Evolutionary conservation across 2,113 vertebrate genomes (phyloP).

Genomic region (Lepisosteus osseus): DNA sequence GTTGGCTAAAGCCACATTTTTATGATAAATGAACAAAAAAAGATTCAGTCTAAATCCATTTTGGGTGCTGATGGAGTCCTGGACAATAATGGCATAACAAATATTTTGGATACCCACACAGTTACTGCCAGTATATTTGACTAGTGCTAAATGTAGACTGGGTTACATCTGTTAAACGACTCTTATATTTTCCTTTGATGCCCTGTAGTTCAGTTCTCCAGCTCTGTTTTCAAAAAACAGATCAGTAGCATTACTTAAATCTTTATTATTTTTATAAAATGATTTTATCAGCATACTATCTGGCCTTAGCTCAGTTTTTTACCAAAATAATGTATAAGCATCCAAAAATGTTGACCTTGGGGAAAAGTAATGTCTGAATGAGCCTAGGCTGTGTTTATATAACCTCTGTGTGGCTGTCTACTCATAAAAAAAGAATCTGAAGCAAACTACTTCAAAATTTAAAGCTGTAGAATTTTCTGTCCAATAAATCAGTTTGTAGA

Average conservation of each 20-base stretch:
- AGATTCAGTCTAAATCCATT: too few relatives aligned
- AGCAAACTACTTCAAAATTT: not conserved
- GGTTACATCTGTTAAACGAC: too few relatives aligned
- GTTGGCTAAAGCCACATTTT: too few relatives aligned
- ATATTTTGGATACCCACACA: too few relatives aligned
- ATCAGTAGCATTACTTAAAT: not conserved
- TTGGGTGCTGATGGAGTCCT: too few relatives aligned
- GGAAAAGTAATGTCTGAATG: not conserved
- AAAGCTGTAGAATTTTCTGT: not conserved
- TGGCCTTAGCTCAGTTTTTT: not conserved
- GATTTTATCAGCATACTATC: not conserved
- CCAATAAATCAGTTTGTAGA: not conserved
- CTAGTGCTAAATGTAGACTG: too few relatives aligned
- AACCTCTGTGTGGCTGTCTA: not conserved
- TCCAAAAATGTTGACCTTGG: not conserved
- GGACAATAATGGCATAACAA: too few relatives aligned
- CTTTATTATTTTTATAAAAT: not conserved
- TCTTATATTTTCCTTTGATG: not conserved
- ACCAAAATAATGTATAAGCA: not conserved
- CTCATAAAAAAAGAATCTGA: not conserved
- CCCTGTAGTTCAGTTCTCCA: not conserved
- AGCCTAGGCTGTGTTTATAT: not conserved
- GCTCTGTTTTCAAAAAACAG: not conserved
- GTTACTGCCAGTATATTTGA: too few relatives aligned
- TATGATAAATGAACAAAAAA: too few relatives aligned